Evolutionary conservation across 2,888 invertebrate genomes (phyloP), one percentile per base, ranked within the genome.

Genomic region (Zele albiditarsus): DNA sequence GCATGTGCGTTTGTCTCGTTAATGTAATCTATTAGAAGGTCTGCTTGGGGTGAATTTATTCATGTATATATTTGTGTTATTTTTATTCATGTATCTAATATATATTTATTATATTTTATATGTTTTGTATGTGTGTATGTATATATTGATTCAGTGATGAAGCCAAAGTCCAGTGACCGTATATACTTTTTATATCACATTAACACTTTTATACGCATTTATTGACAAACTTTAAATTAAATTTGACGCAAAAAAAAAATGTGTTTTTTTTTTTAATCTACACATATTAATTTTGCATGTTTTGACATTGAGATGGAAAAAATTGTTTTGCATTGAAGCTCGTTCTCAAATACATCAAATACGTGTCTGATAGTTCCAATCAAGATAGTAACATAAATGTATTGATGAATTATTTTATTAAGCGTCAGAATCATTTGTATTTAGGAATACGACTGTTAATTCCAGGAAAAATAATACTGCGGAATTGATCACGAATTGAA

Each of bases 131-230:
- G n/a, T n/a, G n/a, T 38, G 38, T 60, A 3, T 60, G 5, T 31
- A 31, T 63, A 20, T 63, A 76, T 72, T 33, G 73, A 58, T 69
- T 65, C 53, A 53, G 5, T 20, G 25, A 72, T 68, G 28, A 31
- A 73, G 60, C 68, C 76, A 66, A 73, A 76, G 76, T 76, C 60
- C 70, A 73, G 25, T 67, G 73, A 73, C 46, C 69, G 69, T 20
- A 20, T 53, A n/a, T 27, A 46, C 16, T 49, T 58, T 42, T 25
- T 68, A 20, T 60, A 63, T 57, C 33, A 71, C 25, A 62, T 67
- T 28, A 75, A 67, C 16, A 38, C 12, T 33, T 20, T 0, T 20
- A 27, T 1, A n/a, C 16, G 28, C 3, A 28, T 60, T 60, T 53
- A 53, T 23, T 20, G 4, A 20, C 6, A 53, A 53, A 23, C 23